Evolutionary conservation across 2,797 vertebrate species (phyloP).

Genomic region (Onychomys torridus): DNA sequence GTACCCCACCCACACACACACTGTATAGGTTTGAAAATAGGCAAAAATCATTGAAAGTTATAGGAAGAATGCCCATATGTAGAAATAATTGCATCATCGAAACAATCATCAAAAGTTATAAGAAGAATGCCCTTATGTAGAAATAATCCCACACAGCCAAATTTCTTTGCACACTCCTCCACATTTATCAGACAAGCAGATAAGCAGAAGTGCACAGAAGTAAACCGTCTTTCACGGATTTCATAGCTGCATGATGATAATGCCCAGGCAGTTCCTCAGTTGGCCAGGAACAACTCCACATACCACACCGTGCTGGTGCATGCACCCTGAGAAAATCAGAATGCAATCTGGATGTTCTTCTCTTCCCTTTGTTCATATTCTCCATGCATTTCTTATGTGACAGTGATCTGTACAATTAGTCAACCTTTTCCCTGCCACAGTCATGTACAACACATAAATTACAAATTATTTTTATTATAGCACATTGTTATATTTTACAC

Average conservation of each 20-base stretch:
- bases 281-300: not conserved
- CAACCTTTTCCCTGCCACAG: not conserved
- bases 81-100: not conserved
- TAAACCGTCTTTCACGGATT: not conserved
- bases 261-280: not conserved
- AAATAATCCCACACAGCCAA: not conserved
- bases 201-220: not conserved
- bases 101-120: not conserved
- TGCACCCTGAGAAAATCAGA: not conserved
- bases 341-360: not conserved
- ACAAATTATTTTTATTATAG: not conserved
- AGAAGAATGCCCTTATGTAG: not conserved
- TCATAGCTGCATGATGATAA: not conserved
- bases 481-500: not conserved
- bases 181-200: not conserved
- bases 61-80: not conserved
- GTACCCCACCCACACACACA: not conserved
- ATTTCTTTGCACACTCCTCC: not conserved
- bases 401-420: not conserved
- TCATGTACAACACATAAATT: not conserved
- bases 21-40: constrained; percentile 5
- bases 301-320: not conserved
- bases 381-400: not conserved
- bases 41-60: not conserved
- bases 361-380: not conserved